These are phyloP conservation scores for Pandion haliaetus DNA, from an alignment of 2,113 vertebrate genomes.

Conservation along the genomic window DNA sequence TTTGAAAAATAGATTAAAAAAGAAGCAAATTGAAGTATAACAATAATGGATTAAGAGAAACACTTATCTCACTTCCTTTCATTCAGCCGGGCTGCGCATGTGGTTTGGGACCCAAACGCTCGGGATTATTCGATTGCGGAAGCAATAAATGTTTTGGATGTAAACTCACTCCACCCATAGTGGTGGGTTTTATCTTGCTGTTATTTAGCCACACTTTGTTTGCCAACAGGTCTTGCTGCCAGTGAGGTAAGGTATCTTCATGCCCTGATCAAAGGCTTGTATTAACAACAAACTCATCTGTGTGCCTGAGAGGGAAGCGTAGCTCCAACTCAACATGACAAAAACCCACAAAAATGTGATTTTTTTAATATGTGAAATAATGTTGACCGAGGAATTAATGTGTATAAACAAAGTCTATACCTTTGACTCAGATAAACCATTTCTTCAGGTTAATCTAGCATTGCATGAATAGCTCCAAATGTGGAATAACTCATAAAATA, in stretches of 20 bases:
- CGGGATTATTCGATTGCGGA: background rate
- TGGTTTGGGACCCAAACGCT: background rate
- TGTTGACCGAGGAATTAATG: background rate
- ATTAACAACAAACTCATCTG: background rate
- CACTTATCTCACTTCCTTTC: slow-evolving; percentile 55
- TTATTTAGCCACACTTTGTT: background rate
- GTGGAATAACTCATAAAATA: background rate
- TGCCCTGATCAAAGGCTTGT: background rate
- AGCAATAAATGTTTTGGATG: background rate
- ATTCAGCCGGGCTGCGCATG: background rate
- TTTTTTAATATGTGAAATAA: background rate
- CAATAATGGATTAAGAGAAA: slow-evolving; percentile 36
- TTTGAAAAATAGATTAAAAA: slow-evolving; percentile 20
- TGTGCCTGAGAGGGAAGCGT: background rate
- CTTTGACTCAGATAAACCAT: background rate
- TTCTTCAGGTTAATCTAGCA: background rate
- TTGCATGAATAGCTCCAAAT: background rate
- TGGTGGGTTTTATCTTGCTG: background rate
- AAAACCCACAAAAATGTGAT: background rate
- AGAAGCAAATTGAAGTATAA: background rate
- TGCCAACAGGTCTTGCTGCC: background rate
- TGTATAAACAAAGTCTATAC: background rate
- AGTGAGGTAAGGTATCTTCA: background rate
- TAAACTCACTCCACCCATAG: background rate
- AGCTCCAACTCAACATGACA: background rate